Conservation (phyloP, 2,797 vertebrate genomes). For the Chrosomus eos region DNA sequence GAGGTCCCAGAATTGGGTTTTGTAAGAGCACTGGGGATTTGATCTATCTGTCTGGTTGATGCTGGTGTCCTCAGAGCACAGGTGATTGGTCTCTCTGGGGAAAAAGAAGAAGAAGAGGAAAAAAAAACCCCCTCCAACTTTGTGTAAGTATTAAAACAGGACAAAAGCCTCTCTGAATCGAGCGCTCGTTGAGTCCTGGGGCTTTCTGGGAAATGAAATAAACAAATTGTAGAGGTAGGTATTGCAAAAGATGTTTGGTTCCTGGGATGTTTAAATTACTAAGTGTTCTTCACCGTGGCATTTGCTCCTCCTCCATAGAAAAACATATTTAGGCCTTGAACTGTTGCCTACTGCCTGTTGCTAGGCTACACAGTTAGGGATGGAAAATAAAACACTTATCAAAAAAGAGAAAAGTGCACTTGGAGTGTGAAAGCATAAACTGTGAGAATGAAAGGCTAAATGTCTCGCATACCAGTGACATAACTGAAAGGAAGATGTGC, state of each 20-base stretch:
- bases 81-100: constrained; percentile 62
- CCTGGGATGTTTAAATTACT: constrained; percentile 60
- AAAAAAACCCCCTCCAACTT: neutral
- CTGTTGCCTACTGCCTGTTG: constrained; percentile 67
- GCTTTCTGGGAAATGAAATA: constrained; percentile 30
- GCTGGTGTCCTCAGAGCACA: constrained; percentile 47
- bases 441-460: constrained; percentile 60
- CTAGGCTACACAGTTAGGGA: constrained; percentile 65
- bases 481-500: constrained; percentile 35
- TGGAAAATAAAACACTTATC: constrained; percentile 64
- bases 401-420: constrained; percentile 61
- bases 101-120: neutral
- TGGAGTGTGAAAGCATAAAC: constrained; percentile 60
- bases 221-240: constrained; percentile 39
- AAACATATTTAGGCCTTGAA: constrained; percentile 69
- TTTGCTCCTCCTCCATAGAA: constrained; percentile 67
- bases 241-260: constrained; percentile 48
- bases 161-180: constrained; percentile 23
- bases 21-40: constrained; percentile 31
- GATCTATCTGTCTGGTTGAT: constrained; percentile 59
- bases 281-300: constrained; percentile 63
- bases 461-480: constrained; percentile 46
- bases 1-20: constrained; percentile 50
- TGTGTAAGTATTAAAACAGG: constrained; percentile 27
- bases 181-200: neutral